Evolutionary conservation across 2,888 invertebrate species (phyloP), one percentile per base, ranked within the genome.

Genomic region (Campaea margaritaria): DNA sequence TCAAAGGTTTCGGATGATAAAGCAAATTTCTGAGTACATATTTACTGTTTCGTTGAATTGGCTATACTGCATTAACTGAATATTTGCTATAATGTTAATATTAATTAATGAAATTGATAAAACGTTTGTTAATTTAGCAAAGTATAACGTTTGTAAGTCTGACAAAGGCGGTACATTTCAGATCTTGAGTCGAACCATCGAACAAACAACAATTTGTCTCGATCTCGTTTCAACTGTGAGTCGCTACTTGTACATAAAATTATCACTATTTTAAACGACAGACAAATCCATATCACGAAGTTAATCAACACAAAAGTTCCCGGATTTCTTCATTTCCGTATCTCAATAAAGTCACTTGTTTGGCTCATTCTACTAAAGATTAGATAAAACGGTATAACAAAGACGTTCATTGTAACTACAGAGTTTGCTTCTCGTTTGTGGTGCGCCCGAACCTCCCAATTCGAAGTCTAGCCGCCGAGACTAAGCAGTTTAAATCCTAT

Each of bases 401-500:
- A 58, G 58, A 34, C 46, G 38, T 43, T 51, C 36, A 51, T 51
- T 51, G 46, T 21, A 39, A 28, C 13, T 44, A 55, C 45, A 53
- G 58, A 60, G 64, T 62, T 49, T 48, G 53, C 53, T 58, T 38
- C 54, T 15, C 38, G 50, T 58, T 60, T 61, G 65, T 43, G 64
- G 66, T 56, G 31, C 46, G 14, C 63, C 56, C 53, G 56, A 65
- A 65, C 63, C 63, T 64, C 46, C 58, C 61, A 61, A 64, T 65
- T 60, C 51, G 57, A 62, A 68, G 65, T 64, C 54, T 43, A 60
- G 46, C 49, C 48, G 28, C 52, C 8, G 52, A 47, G 55, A 34
- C 58, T 28, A 47, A 56, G 47, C 54, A 48, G 61, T 56, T 67
- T 62, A 65, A 69, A 67, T 67, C 68, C 63, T 65, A 65, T 69